These are phyloP conservation scores for Heteromurus nitidus DNA, from an alignment of 2,888 invertebrate genomes.

Conservation along the genomic window DNA sequence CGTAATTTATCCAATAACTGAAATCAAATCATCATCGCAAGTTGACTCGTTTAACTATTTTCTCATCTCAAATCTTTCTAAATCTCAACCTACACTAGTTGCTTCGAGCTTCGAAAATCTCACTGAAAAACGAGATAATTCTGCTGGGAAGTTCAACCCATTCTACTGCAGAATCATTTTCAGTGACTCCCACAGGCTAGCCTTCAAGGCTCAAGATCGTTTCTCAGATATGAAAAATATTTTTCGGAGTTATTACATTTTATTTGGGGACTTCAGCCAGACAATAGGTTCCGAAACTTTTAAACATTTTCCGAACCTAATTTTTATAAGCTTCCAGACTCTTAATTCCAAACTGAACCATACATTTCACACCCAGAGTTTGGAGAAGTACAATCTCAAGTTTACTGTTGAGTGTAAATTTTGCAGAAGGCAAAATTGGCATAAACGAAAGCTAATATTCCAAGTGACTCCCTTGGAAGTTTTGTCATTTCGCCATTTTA, in stretches of 20 bases:
- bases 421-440: not conserved
- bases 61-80: not conserved
- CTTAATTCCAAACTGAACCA: too few relatives aligned
- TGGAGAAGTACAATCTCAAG: too few relatives aligned
- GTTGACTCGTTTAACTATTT: not conserved
- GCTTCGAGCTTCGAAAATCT: not conserved
- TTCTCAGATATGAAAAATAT: not conserved
- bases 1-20: not conserved
- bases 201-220: too few relatives aligned
- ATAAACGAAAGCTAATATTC: not conserved
- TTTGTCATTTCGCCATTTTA: not conserved
- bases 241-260: not conserved
- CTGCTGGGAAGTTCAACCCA: not conserved
- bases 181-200: not conserved
- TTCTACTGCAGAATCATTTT: constrained; percentile 12
- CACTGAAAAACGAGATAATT: not conserved
- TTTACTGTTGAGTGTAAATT: constrained; percentile 1
- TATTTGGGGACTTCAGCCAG: not conserved
- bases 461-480: not conserved
- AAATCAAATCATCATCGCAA: not conserved
- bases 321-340: not conserved
- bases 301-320: constrained; percentile 2
- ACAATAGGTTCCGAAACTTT: not conserved
- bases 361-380: too few relatives aligned
- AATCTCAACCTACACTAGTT: not conserved